phyloP scores from a whole-genome alignment of 2,888 invertebrate genomes.

The Mythimna ferrago region DNA sequence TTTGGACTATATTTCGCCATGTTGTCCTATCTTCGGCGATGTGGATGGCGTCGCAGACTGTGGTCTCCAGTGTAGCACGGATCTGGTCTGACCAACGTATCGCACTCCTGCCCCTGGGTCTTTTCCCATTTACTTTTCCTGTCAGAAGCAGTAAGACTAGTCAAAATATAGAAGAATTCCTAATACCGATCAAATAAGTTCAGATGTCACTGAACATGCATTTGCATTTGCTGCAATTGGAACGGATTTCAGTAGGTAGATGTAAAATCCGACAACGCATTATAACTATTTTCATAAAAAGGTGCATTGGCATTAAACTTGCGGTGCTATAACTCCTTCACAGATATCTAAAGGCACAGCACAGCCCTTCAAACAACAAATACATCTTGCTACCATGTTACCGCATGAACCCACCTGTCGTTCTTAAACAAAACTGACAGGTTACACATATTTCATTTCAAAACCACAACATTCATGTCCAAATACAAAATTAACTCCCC shows the following conservation, averaged over 20 bases:
- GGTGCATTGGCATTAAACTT: background rate
- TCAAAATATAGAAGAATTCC: too few species aligned
- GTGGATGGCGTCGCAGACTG: too few species aligned
- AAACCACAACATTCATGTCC: constrained; percentile 36
- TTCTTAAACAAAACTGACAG: constrained; percentile 44
- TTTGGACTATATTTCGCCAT: too few species aligned
- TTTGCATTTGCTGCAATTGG: background rate
- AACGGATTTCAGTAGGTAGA: background rate
- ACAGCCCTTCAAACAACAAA: constrained; percentile 9
- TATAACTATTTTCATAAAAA: background rate
- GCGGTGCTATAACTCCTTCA: background rate
- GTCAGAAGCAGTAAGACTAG: too few species aligned
- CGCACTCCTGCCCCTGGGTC: too few species aligned
- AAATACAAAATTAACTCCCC: constrained; percentile 49
- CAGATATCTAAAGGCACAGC: background rate
- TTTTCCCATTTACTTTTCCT: too few species aligned
- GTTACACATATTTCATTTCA: constrained; percentile 43
- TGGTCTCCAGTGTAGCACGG: too few species aligned
- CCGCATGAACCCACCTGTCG: constrained; percentile 30
- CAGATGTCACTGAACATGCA: background rate
- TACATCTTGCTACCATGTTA: background rate
- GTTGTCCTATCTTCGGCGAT: too few species aligned
- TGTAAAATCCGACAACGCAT: background rate
- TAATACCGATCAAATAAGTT: background rate
- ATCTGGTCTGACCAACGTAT: too few species aligned